Base-by-base conservation (phyloP, 2,113 vertebrate genomes). In the Fregetta grallaria region DNA sequence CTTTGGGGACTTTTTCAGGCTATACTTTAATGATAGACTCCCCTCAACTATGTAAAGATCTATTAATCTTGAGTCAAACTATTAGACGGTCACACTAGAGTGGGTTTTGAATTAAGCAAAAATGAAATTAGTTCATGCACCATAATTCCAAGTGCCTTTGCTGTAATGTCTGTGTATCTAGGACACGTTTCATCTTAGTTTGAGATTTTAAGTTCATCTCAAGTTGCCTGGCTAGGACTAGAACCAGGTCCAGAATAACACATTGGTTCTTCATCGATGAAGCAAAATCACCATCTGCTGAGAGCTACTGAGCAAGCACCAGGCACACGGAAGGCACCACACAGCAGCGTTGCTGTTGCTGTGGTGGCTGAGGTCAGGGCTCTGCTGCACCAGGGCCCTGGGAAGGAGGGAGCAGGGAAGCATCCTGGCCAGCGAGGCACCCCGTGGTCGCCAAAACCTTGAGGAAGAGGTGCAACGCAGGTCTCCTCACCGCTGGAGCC, bases 101-200 rank as follows among this genome's bases (percentile, higher is more conserved):
- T 50, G 68, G 71, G 50, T 42, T 95, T 94, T 72, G 78, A 80
- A 87, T 67, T 71, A 71, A 79, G 44, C 32, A 86, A 83, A 94
- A 92, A 62, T 53, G 4, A 62, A 96, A 76, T 90, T 32, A 74
- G 12, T 44, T 77, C 45, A 62, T 58, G 63, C 55, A 55, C 50
- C 15, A 3, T 10, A 40, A 91, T 45, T 81, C 56, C 55, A 93
- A 67, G 62, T 1, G 4, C n/a, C 40, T 94, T 76, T 53, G 16
- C 32, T 91, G 74, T 12, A 30, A 38, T 18, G 16, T 66, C 53
- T 93, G 25, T 36, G 22, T 12, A 23, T 40, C 62, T 73, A 40
- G 34, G 58, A 82, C 47, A 79, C 36, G 61, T 42, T 88, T 83
- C 30, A 13, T 61, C 56, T 83, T n/a, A 59, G 16, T 44, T 52